A percentile compares a stretch with the other conserved stretches of the same genome.
Evolutionary conservation across 2,888 invertebrate genomes (phyloP).

Genomic region (Cheilosia vulpina): DNA sequence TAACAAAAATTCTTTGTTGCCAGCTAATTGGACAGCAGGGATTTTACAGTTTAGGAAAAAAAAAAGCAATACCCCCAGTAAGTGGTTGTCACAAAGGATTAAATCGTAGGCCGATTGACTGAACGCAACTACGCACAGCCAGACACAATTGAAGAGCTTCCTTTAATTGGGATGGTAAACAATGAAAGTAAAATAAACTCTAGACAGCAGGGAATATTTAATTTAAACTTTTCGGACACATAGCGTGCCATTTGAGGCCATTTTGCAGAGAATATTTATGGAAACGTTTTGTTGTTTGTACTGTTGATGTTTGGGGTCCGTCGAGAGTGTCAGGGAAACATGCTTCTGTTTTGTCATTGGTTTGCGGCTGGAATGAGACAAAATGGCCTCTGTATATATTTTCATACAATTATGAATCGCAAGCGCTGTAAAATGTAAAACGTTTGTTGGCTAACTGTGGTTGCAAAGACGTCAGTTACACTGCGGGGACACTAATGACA

Average conservation of each 20-base stretch:
- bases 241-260: neutral
- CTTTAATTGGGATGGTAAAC: constrained; percentile 16
- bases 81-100: constrained; percentile 18
- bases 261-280: neutral
- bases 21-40: constrained; percentile 25
- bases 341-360: neutral
- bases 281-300: neutral
- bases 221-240: constrained; percentile 29
- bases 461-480: no score
- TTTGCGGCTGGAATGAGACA: neutral
- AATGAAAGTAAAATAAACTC: constrained; percentile 1
- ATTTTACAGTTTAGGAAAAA: constrained; percentile 6
- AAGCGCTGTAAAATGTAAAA: no score
- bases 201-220: constrained; percentile 27
- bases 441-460: no score
- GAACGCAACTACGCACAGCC: neutral
- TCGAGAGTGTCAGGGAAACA: neutral
- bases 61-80: neutral
- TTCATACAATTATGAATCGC: no score
- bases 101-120: constrained; percentile 6
- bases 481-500: no score
- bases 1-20: constrained; percentile 7
- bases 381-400: no score
- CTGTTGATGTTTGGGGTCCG: neutral
- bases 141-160: constrained; percentile 10